A percentile compares a stretch with the other conserved stretches of the same genome.
Conservation (phyloP, 2,797 vertebrate genomes). For the Allobates femoralis region DNA sequence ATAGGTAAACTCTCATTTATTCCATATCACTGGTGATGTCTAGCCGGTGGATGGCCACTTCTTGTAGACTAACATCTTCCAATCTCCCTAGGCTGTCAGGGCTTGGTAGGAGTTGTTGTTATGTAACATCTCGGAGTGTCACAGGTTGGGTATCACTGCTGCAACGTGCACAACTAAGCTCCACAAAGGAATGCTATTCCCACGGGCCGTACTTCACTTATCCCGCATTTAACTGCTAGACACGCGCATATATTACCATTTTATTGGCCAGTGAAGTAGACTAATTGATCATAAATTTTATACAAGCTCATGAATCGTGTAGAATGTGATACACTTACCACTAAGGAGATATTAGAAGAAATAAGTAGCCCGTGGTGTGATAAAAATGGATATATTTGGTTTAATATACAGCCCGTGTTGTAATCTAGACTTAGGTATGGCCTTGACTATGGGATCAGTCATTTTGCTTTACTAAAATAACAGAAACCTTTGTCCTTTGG, state of each 20-base stretch:
- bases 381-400: too few species aligned
- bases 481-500: too few species aligned
- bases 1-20: not conserved
- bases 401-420: too few species aligned
- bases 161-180: not conserved
- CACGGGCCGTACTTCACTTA: not conserved
- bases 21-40: not conserved
- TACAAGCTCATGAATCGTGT: constrained; percentile 40
- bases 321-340: not conserved
- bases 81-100: not conserved
- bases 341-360: not conserved
- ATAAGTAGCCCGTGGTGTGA: too few species aligned
- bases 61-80: not conserved
- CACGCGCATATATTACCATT: constrained; percentile 44
- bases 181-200: not conserved
- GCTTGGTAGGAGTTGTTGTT: not conserved
- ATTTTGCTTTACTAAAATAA: too few species aligned
- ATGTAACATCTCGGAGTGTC: not conserved
- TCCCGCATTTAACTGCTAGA: not conserved
- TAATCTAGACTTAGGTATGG: too few species aligned
- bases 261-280: constrained; percentile 44
- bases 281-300: constrained; percentile 50
- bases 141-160: not conserved
- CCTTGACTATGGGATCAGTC: too few species aligned
- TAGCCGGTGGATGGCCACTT: not conserved